Conservation (phyloP, 1,140 invertebrate species). For the Batillaria attramentaria region DNA sequence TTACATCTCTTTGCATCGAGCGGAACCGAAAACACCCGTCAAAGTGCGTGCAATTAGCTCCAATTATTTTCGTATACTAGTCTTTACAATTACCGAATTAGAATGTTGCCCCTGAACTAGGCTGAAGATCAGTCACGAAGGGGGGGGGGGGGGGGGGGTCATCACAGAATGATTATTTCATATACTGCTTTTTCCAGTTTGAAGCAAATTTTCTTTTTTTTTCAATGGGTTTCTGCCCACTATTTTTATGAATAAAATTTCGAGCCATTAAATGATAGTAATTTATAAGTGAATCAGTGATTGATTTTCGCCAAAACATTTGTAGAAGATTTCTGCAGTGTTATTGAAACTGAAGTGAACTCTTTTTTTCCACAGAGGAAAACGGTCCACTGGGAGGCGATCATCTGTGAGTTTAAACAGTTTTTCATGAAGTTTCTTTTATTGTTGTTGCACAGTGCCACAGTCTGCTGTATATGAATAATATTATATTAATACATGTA, state of each 20-base stretch:
- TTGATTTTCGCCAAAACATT: neutral
- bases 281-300: neutral
- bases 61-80: too few species aligned
- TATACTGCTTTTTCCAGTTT: neutral
- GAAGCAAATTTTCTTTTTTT: neutral
- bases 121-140: too few species aligned
- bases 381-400: slow-evolving; percentile 20
- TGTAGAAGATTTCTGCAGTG: neutral
- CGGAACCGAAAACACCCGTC: too few species aligned
- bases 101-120: too few species aligned
- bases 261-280: neutral
- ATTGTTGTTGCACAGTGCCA: neutral
- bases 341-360: neutral
- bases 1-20: too few species aligned
- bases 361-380: slow-evolving; percentile 18
- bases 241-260: neutral
- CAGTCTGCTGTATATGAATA: neutral
- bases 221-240: neutral
- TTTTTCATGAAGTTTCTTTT: neutral
- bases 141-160: too few species aligned
- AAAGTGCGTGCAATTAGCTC: too few species aligned
- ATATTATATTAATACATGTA: neutral
- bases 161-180: neutral
- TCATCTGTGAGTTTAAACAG: slow-evolving; percentile 20
- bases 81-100: too few species aligned